These are phyloP conservation scores for Amazona ochrocephala DNA, from an alignment of 2,797 vertebrate genomes.

Conservation along the genomic window DNA sequence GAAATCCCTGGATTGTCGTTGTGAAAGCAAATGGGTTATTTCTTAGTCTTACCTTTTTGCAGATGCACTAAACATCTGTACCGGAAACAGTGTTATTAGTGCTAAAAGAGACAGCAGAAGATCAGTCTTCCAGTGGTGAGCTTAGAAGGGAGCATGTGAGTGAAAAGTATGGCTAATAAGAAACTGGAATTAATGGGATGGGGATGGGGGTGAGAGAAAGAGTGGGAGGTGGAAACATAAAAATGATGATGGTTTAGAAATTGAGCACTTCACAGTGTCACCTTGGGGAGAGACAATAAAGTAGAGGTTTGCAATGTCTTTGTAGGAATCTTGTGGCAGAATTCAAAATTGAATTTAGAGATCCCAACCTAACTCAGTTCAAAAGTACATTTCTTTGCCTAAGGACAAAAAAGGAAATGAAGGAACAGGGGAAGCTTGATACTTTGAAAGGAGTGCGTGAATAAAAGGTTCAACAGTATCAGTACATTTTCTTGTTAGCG, in stretches of 20 bases:
- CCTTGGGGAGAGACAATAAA: neutral
- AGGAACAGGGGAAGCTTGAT: neutral
- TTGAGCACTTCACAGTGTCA: neutral
- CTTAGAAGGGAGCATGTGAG: neutral
- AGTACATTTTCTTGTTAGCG: neutral
- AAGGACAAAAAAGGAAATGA: neutral
- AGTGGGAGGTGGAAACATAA: neutral
- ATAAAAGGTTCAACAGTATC: neutral
- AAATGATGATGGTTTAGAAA: neutral
- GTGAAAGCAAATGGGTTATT: slow-evolving; percentile 4
- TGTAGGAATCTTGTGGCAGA: neutral
- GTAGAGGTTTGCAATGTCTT: neutral
- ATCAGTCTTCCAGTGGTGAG: neutral
- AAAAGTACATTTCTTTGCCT: neutral
- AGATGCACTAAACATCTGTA: neutral
- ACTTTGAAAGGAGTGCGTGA: neutral
- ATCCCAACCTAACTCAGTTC: neutral
- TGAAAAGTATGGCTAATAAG: neutral
- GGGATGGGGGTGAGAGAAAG: neutral
- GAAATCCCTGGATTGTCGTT: slow-evolving; percentile 33
- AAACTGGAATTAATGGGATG: neutral
- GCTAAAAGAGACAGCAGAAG: neutral
- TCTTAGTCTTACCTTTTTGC: neutral
- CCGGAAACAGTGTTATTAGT: neutral
- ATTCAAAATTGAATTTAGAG: neutral